phyloP scores from a whole-genome alignment of 2,888 invertebrate genomes.

The Ryuthela nishihirai region DNA sequence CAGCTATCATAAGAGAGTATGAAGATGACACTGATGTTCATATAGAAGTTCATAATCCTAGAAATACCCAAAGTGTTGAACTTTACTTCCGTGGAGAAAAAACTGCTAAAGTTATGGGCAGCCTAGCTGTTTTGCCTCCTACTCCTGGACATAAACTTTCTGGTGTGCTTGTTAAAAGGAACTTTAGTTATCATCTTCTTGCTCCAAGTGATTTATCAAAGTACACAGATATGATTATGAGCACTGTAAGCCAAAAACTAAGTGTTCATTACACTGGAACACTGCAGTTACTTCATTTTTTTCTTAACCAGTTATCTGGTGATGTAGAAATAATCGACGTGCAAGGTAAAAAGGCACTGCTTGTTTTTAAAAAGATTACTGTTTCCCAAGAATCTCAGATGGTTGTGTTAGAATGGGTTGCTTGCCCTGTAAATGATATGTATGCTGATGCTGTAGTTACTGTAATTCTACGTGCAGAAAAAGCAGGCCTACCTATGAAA shows the following conservation, averaged over 20 bases:
- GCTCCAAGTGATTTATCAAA: slow-evolving; percentile 87
- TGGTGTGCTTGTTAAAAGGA: slow-evolving; percentile 91
- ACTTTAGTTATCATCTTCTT: slow-evolving; percentile 96
- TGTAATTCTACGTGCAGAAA: slow-evolving; percentile 77
- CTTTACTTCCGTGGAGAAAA: slow-evolving; percentile 96
- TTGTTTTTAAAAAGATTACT: slow-evolving; percentile 78
- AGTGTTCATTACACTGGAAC: slow-evolving; percentile 82
- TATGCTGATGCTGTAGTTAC: slow-evolving; percentile 93
- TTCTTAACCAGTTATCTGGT: slow-evolving; percentile 40
- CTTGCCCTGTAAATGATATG: slow-evolving; percentile 95
- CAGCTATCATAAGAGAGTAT: slow-evolving; percentile 89
- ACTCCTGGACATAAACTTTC: slow-evolving; percentile 73
- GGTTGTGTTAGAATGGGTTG: slow-evolving; percentile 89
- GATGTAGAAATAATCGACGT: slow-evolving; percentile 61
- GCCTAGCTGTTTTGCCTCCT: slow-evolving; percentile 77
- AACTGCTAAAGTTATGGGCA: slow-evolving; percentile 97
- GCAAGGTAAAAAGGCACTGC: slow-evolving; percentile 61
- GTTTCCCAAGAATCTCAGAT: slow-evolving; percentile 75
- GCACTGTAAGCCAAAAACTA: slow-evolving; percentile 86
- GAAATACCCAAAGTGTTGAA: slow-evolving; percentile 89
- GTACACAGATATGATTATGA: slow-evolving; percentile 94
- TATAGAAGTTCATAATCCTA: slow-evolving; percentile 91
- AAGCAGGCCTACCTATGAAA: slow-evolving; percentile 29
- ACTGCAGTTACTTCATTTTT: slow-evolving; percentile 54
- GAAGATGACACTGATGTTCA: slow-evolving; percentile 71